Evolutionary conservation across 2,888 invertebrate species (phyloP), one percentile per base, ranked within the genome.

Genomic region (Catonia carolina): DNA sequence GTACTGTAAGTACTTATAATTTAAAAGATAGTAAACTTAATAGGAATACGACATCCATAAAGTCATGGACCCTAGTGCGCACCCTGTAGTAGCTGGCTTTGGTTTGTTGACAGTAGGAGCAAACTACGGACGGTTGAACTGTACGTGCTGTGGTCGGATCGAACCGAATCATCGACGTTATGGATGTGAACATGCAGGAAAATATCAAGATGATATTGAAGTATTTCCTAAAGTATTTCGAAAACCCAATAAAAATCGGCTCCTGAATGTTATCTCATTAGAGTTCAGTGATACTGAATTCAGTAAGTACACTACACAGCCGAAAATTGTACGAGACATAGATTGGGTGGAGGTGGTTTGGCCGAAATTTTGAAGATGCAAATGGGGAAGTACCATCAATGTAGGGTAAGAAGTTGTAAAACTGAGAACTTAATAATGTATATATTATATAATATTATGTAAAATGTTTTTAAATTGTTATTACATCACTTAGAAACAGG

Each of bases 261-360:
- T 92, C 6, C 78, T 97, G 54, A 99, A 98, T 73, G 97, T 99
- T 51, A 96, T 99, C 66, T 96, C 96, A 17, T 75, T 99, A 64
- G 98, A 99, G 75, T 98, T 97, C 74, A 94, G 94, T 4, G 93
- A 95, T 73, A 98, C 97, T 0, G 86, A 91, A 56, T 78, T 98
- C 47, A 96, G 96, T 75, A 87, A 92, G 72, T 94, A 92, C 71
- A 89, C 98, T 50, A 92, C 94, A 71, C 90, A 93, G 63, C 98
- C 98, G 2, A 82, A 85, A 15, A 82, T 98, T 58, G 80, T 97
- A 2, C 82, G 96, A 12, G 87, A 89, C 72, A 84, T 98, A 55
- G 98, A 99, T 76, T 99, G 98, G 98, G 96, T 98, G 7, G 96
- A 98, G 70, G 86, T 87, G 23, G 92, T 93, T 1, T 99, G 98